Percentiles rank a stretch among this genome's conserved stretches.
Conservation (phyloP, 2,113 vertebrate genomes). For the Neolamprologus cancellatus region DNA sequence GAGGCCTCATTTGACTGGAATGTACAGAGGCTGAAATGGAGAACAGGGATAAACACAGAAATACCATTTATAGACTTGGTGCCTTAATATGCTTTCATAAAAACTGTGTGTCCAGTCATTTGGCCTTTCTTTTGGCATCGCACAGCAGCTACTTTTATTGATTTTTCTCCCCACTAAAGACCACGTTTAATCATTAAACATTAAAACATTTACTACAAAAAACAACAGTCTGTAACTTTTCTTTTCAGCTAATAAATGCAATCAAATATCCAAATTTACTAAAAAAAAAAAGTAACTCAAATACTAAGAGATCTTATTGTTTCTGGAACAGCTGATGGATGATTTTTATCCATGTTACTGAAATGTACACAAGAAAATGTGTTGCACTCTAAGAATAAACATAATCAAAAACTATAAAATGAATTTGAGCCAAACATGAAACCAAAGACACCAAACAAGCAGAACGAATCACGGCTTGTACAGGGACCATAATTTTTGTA, state of each 20-base stretch:
- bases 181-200: background rate
- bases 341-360: background rate
- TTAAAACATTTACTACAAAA: background rate
- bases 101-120: background rate
- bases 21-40: conserved; percentile 63
- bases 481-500: background rate
- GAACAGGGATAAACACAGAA: conserved; percentile 62
- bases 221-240: background rate
- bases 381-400: background rate
- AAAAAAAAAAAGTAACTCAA: background rate
- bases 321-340: background rate
- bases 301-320: background rate
- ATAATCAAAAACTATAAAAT: background rate
- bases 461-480: background rate
- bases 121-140: background rate
- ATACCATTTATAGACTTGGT: conserved; percentile 50
- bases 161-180: background rate
- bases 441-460: background rate
- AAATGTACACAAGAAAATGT: background rate
- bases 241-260: background rate
- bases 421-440: background rate
- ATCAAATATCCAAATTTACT: background rate
- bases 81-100: conserved; percentile 24
- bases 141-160: background rate
- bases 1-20: conserved; percentile 75